A percentile compares a stretch with the other conserved stretches of the same genome.
These are phyloP conservation scores for Mycteria americana DNA, from an alignment of 2,797 vertebrate genomes.

Conservation along the genomic window DNA sequence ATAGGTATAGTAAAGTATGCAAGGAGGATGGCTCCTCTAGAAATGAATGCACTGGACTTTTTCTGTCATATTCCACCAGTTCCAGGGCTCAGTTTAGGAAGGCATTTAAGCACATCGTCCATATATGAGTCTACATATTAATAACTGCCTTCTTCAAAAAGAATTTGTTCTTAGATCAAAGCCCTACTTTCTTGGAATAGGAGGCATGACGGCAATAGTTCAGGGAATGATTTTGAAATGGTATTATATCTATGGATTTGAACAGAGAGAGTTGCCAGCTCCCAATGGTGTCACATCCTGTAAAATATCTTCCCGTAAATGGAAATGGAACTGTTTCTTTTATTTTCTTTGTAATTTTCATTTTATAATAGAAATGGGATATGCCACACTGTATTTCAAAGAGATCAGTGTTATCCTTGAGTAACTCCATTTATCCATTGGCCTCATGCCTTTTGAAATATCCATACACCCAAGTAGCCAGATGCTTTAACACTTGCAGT, in stretches of 20 bases:
- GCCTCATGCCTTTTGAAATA: background rate
- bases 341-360: conserved; percentile 13
- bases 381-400: background rate
- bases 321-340: background rate
- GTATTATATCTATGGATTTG: background rate
- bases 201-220: background rate
- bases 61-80: background rate
- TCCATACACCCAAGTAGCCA: background rate
- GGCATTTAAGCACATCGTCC: background rate
- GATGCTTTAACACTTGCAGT: background rate
- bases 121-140: background rate
- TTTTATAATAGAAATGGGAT: conserved; percentile 20
- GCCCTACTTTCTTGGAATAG: background rate
- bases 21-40: background rate
- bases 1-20: background rate
- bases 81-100: background rate
- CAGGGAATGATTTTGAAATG: background rate
- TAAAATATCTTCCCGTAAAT: conserved; percentile 1
- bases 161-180: background rate
- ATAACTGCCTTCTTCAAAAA: background rate
- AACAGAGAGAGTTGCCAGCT: background rate
- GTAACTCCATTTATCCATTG: background rate
- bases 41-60: background rate
- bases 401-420: background rate
- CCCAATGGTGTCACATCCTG: background rate